Evolutionary conservation across 2,113 vertebrate genomes (phyloP), one percentile per base, ranked within the genome.

Genomic region (Tonatia bakeri): DNA sequence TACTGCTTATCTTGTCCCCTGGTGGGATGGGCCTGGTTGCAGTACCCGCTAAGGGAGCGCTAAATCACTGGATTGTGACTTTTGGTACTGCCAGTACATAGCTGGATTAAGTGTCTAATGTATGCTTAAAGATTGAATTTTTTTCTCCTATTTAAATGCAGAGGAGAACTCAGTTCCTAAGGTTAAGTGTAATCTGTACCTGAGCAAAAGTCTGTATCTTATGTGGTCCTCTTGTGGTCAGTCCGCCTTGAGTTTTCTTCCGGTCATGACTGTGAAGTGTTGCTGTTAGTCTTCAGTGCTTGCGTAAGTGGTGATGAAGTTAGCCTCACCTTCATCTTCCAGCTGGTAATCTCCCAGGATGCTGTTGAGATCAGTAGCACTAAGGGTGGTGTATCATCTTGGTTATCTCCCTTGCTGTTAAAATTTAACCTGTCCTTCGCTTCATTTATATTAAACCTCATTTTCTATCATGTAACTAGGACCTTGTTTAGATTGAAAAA

Each of bases 391-490:
- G 0, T 11, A 33, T 64, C 33, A 82, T 82, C 80, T 87, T 77
- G 31, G 26, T 95, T 75, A 0, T 67, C 11, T 59, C 69, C 69
- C 17, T n/a, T 92, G 40, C 19, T 79, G 4, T 47, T 70, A 85
- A 82, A 96, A 72, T 38, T 38, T 95, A 54, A 4, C 2, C 54
- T 81, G 26, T 77, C 9, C 33, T 50, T 9, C 83, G 7, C 87
- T 96, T 93, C 22, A 20, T 82, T 89, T 87, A 59, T 16, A 10
- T 79, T n/a, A 84, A 84, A 80, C 12, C 17, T 1, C 19, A 76
- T 93, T 77, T 90, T 72, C 87, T 77, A 3, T 73, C 38, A 56
- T n/a, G 15, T 64, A 75, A 75, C 36, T 47, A 52, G 79, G 47
- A 64, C 16, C 40, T 70, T 70, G 24, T 79, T 15, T 90, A 54